Evolutionary conservation across 2,797 vertebrate species (phyloP), one percentile per base, ranked within the genome.

Genomic region (Coregonus sp.): DNA sequence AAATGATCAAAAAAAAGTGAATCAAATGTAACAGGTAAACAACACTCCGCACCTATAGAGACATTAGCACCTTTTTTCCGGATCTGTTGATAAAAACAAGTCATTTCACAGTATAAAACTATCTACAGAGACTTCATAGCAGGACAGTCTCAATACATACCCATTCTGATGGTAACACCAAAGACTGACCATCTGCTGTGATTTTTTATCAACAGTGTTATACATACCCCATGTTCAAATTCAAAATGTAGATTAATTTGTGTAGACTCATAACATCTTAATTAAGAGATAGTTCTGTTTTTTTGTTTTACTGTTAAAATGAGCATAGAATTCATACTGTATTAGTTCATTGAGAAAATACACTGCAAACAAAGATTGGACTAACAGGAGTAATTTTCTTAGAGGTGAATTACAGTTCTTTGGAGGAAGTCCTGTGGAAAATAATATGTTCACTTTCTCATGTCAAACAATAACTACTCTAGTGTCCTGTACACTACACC

Each of bases 301-400:
- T 12, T 31, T 12, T 40, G 5, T 54, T 2, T 65, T 70, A 82
- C 77, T 74, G 75, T 79, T 69, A 77, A 84, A 15, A 75, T 81
- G 77, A 81, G 78, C 88, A 90, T 90, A 89, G 88, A 77, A 77
- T 73, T 69, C 77, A 76, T 68, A 69, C 31, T 18, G 14, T 47
- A 56, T 56, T 16, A 65, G 50, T 76, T 56, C 72, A 73, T 77
- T 79, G 59, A 77, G 75, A 82, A 51, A 75, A 56, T 51, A 78
- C 47, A 68, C 50, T 35, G 16, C 68, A 75, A 68, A 50, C 61
- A 56, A 77, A 47, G 40, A 47, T 12, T 47, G 40, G 40, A 47
- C 11, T 3, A 69, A 56, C 25, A 65, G 71, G 73, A 65, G 15
- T 0, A 25, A 7, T 71, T 35, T 77, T 70, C 47, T 35, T 18